A percentile compares a stretch with the other conserved stretches of the same genome.
Evolutionary conservation across 37 sponge, comb jelly and placozoan species (phyloP).

Genomic region (Hormiphora californensis): DNA sequence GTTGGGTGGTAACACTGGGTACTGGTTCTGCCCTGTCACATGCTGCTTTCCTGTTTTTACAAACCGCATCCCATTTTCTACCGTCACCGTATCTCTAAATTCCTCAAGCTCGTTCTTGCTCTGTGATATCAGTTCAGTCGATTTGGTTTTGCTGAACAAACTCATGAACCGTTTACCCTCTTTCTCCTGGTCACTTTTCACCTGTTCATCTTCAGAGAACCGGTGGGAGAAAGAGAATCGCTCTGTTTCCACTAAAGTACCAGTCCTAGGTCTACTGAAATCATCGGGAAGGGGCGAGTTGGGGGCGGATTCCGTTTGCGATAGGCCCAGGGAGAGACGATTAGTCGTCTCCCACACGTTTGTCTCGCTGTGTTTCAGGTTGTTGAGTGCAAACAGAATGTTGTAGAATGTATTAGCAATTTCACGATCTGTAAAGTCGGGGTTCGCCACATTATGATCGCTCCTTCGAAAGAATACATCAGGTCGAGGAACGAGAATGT

Average conservation of each 20-base stretch:
- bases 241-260: constrained; percentile 12
- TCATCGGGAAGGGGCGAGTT: neutral
- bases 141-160: neutral
- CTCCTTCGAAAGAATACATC: constrained; percentile 7
- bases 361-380: constrained; percentile 15
- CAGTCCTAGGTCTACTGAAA: neutral
- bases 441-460: constrained; percentile 13
- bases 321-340: too few relatives aligned
- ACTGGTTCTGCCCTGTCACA: constrained; percentile 2
- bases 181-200: neutral
- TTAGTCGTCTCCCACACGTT: too few relatives aligned
- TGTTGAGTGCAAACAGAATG: constrained; percentile 45
- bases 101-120: neutral
- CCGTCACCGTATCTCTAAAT: neutral
- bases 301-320: neutral
- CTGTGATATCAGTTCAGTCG: neutral
- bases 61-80: constrained; percentile 18
- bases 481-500: constrained; percentile 22
- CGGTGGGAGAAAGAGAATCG: neutral
- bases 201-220: neutral
- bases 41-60: too few relatives aligned
- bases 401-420: constrained; percentile 31
- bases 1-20: neutral
- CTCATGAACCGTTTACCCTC: neutral
- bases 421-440: neutral